These are phyloP conservation scores for Chionomys nivalis DNA, from an alignment of 2,113 vertebrate genomes.

Conservation along the genomic window DNA sequence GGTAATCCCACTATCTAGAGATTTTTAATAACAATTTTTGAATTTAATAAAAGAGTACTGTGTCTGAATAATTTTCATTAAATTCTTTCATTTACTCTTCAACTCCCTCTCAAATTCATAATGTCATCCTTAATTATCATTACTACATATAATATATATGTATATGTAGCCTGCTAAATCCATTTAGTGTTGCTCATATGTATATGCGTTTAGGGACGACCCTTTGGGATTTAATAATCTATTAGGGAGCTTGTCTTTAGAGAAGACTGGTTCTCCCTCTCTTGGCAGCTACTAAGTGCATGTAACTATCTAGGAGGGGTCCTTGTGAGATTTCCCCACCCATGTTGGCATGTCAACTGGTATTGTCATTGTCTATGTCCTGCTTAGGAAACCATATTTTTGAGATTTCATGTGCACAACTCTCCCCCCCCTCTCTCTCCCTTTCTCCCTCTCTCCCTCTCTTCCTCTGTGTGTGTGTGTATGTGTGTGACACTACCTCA, in stretches of 20 bases:
- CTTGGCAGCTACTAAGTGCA: neutral
- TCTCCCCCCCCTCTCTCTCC: no score
- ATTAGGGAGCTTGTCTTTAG: neutral
- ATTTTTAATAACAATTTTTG: neutral
- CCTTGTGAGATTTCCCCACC: neutral
- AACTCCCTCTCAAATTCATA: neutral
- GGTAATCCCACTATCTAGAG: neutral
- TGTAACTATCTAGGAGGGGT: neutral
- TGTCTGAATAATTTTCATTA: neutral
- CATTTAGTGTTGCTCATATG: neutral
- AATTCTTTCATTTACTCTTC: neutral
- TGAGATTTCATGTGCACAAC: neutral
- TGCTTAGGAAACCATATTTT: neutral
- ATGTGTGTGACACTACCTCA: neutral
- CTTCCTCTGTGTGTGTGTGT: no score
- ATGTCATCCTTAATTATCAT: neutral
- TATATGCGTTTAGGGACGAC: neutral
- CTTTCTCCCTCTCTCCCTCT: no score
- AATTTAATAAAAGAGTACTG: neutral
- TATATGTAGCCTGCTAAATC: neutral
- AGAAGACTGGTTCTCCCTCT: neutral
- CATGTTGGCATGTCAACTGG: neutral
- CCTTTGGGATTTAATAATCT: neutral
- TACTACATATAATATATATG: neutral
- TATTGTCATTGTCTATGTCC: neutral